phyloP scores from a whole-genome alignment of 2,113 vertebrate species.

The Rattus rattus region DNA sequence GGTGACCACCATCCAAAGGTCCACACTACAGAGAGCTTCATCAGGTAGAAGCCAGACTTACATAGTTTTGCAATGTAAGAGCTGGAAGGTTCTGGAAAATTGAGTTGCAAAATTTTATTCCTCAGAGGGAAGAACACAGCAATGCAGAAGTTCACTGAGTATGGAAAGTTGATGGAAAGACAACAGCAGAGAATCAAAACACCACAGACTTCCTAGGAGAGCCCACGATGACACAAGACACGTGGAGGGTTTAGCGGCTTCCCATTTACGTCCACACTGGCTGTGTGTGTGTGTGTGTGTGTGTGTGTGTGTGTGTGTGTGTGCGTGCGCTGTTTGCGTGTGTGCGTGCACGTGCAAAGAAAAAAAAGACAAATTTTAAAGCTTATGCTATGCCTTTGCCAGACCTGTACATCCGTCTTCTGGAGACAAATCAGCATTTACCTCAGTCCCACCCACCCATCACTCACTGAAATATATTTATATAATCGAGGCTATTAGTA shows the following conservation, averaged over 20 bases:
- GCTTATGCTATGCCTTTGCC: background rate
- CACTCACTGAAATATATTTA: background rate
- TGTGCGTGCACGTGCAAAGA: no score
- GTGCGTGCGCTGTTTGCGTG: no score
- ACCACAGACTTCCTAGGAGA: background rate
- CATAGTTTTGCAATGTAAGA: background rate
- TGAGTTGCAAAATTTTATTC: constrained; percentile 18
- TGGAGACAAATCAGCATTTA: background rate
- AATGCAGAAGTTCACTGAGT: constrained; percentile 20
- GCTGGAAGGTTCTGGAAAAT: background rate
- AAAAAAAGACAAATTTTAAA: background rate
- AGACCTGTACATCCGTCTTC: background rate
- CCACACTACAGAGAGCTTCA: background rate
- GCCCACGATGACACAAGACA: background rate
- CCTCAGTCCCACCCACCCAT: background rate
- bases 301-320: no score
- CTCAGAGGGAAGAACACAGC: background rate
- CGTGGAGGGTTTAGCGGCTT: background rate
- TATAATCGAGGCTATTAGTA: background rate
- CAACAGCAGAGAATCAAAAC: background rate
- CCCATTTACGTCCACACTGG: background rate
- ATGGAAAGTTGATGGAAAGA: background rate
- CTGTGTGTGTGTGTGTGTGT: no score
- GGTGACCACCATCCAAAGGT: background rate
- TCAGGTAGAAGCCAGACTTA: constrained; percentile 13